Conservation (phyloP, 2,113 vertebrate genomes). For the Phrynosoma platyrhinos region DNA sequence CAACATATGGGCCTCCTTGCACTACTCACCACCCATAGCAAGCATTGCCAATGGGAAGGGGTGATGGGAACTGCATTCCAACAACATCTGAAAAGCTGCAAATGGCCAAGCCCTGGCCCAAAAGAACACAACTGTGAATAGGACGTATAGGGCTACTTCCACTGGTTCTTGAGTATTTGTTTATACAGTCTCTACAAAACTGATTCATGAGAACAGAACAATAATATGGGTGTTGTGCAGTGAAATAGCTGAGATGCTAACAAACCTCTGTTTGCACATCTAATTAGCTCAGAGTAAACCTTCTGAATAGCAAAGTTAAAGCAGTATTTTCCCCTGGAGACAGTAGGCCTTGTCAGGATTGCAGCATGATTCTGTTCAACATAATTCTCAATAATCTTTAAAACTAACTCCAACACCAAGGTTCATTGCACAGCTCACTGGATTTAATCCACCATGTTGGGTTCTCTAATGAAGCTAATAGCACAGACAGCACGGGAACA, state of each 20-base stretch:
- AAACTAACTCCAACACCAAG: constrained; percentile 33
- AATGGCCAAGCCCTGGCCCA: background rate
- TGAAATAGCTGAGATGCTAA: constrained; percentile 17
- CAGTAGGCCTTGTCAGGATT: constrained; percentile 32
- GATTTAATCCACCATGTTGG: constrained; percentile 51
- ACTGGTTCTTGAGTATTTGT: background rate
- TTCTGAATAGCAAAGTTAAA: constrained; percentile 14
- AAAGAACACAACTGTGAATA: background rate
- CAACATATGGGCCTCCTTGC: no score
- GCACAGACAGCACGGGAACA: constrained; percentile 40
- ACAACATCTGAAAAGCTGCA: no score
- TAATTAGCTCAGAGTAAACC: constrained; percentile 53
- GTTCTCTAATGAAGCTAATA: constrained; percentile 37
- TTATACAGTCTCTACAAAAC: background rate
- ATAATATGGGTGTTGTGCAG: fast-evolving
- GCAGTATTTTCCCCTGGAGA: constrained; percentile 46
- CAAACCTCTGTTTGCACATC: constrained; percentile 16
- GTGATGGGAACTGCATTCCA: no score
- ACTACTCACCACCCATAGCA: no score
- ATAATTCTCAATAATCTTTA: constrained; percentile 57
- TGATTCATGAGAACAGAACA: background rate
- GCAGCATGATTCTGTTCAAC: constrained; percentile 63
- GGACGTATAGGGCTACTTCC: fast-evolving
- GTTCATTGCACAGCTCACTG: constrained; percentile 55
- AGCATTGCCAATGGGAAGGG: no score